Base-by-base conservation (phyloP, 2,888 invertebrate genomes). In the Hermaeophaga mercurialis region DNA sequence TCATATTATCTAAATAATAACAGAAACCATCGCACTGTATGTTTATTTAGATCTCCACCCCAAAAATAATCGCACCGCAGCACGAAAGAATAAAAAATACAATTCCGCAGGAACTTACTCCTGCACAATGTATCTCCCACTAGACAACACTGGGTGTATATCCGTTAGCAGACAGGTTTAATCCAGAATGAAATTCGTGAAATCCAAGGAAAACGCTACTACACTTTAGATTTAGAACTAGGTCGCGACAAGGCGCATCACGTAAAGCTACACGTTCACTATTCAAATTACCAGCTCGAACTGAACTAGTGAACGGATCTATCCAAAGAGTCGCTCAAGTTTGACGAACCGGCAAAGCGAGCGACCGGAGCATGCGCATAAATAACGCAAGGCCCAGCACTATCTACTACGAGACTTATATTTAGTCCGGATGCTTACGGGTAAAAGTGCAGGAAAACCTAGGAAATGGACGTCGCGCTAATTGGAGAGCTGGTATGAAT, bases 221-320 rank as follows among this genome's bases (percentile, higher is more conserved):
- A 24, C 43, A 43, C 43, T 39, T 22, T 39, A 24, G 19, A 26
- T 7, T 3, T 14, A 9, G 34, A 52, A 52, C 52, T 52, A 44
- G 52, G 52, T 52, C 52, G 52, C 43, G 43, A 8, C 22, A 15
- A 9, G 19, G 18, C 11, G 5, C 22, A 15, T 9, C 14, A 28
- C 26, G 17, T 12, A 34, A 22, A 8, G 5, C 17, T 7, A 19
- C 15, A 34, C 43, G 22, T 44, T 15, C 44, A 1, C 9, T 5
- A n/a, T 12, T 24, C 3, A 14, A 43, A 9, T 33, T n/a, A 31
- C 34, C 34, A 52, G 24, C 52, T 52, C 52, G 43, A 19, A 52
- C 52, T 52, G 24, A 52, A 52, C 22, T 18, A 34, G 43, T 34
- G 34, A 52, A 52, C 34, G 44, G 52, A 52, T 52, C 52, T 24